Evolutionary conservation across 35 echinoderm and acorn worm genomes (phyloP).

Genomic region (Anneissia japonica): DNA sequence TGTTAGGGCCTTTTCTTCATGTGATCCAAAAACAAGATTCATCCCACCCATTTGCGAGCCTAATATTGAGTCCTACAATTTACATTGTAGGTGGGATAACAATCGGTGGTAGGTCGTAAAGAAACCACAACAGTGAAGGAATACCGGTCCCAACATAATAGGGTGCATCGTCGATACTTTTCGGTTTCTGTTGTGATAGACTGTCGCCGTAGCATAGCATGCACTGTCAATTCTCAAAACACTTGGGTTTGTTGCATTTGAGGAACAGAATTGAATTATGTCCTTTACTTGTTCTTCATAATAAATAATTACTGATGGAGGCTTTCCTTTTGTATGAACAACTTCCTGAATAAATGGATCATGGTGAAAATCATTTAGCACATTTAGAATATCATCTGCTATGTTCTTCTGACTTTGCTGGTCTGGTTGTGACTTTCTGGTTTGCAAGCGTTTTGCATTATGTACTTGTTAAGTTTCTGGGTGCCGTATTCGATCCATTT

Average conservation of each 20-base stretch:
- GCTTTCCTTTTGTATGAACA: slow-evolving; percentile 3
- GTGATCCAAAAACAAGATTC: slow-evolving; percentile 18
- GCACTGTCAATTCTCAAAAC: slow-evolving; percentile 8
- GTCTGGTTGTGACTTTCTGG: background rate
- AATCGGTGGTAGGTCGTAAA: slow-evolving; percentile 26
- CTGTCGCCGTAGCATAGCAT: slow-evolving; percentile 4
- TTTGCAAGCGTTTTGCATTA: background rate
- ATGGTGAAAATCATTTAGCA: background rate
- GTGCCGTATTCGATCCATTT: background rate
- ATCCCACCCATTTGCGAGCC: background rate
- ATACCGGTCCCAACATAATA: slow-evolving; percentile 1
- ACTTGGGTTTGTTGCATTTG: background rate
- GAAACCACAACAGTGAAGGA: slow-evolving; percentile 10
- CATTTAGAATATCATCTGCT: slow-evolving; percentile 9
- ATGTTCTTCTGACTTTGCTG: background rate
- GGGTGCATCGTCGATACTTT: background rate
- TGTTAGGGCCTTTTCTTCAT: slow-evolving; percentile 28
- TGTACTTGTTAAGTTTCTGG: slow-evolving; percentile 24
- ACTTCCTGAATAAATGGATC: slow-evolving; percentile 27
- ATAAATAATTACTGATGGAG: slow-evolving; percentile 9
- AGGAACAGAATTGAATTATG: slow-evolving; percentile 16
- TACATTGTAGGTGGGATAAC: slow-evolving; percentile 21
- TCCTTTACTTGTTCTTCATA: background rate
- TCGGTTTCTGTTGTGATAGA: slow-evolving; percentile 9
- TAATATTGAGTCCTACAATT: background rate